Evolutionary conservation across 1,140 invertebrate genomes (phyloP), one percentile per base, ranked within the genome.

Genomic region (Brachionus plicatilis): DNA sequence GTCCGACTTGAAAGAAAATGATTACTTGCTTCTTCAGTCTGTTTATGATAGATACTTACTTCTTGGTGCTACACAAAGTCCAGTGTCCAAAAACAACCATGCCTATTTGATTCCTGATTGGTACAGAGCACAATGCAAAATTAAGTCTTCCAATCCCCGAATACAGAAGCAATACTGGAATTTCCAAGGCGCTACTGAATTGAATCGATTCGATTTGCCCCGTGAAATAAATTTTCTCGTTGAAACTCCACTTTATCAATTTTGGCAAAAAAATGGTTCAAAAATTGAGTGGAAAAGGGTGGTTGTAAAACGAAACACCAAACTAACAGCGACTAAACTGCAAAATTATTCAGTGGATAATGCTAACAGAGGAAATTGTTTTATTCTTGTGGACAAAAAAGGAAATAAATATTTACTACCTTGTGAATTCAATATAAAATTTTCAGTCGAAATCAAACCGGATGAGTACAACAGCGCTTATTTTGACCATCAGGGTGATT

Each of bases 71-170:
- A 65, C 79, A 24, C 53, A 82, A 68, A 60, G 60, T 41, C 33
- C 37, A 17, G 14, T 41, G 11, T 80, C 53, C 6, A 80, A 60
- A 80, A 80, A 60, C 9, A 83, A 68, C 29, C 33, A 70, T 47
- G 17, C 68, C 11, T 84, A 76, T 60, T 29, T 85, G n/a, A 78
- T 85, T 12, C 75, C 84, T 11, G 84, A 85, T 85, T 85, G 84
- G 84, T 85, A 78, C 65, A 47, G 43, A 56, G 72, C 43, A n/a
- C 50, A 78, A 50, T 85, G 72, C 24, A 78, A 78, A 66, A 78
- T 85, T 3, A 43, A 66, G 56, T 85, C 84, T 29, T 6, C 72
- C 17, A 85, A 85, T 45, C 84, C 84, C 1, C 20, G 37, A 17
- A 76, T 85, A 12, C 70, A 79, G 53, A 85, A 78, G 50, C 84